These are phyloP conservation scores for Ametastegia equiseti DNA, from an alignment of 2,888 invertebrate species.

Conservation along the genomic window DNA sequence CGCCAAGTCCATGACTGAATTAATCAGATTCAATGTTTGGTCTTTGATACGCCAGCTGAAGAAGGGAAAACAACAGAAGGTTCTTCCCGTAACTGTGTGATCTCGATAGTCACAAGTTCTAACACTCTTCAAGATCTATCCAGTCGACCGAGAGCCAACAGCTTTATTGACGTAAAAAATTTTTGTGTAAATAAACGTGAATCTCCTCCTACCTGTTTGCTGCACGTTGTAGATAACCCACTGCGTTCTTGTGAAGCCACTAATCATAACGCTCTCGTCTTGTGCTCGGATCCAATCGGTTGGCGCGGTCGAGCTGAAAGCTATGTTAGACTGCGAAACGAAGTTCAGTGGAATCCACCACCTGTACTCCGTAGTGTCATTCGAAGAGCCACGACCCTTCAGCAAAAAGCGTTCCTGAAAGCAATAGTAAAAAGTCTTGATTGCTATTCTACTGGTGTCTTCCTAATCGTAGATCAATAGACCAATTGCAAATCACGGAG, in stretches of 20 bases:
- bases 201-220: conserved; percentile 78
- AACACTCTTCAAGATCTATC: background rate
- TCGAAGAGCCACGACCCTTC: conserved; percentile 32
- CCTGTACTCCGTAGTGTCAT: conserved; percentile 52
- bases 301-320: conserved; percentile 78
- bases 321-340: conserved; percentile 52
- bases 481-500: background rate
- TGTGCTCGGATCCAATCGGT: conserved; percentile 76
- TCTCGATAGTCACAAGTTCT: background rate
- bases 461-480: conserved; percentile 8
- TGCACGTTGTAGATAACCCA: conserved; percentile 86
- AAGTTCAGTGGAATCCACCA: conserved; percentile 71
- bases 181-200: background rate
- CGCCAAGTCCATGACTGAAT: background rate
- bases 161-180: background rate
- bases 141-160: background rate
- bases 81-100: background rate
- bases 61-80: background rate
- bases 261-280: conserved; percentile 64
- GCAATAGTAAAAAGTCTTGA: background rate
- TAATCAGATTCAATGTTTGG: conserved; percentile 17
- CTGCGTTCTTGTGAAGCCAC: conserved; percentile 71
- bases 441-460: background rate
- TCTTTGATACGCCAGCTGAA: background rate
- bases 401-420: conserved; percentile 41